These are phyloP conservation scores for Peromyscus polionotus DNA, from an alignment of 2,113 vertebrate genomes.

Conservation along the genomic window DNA sequence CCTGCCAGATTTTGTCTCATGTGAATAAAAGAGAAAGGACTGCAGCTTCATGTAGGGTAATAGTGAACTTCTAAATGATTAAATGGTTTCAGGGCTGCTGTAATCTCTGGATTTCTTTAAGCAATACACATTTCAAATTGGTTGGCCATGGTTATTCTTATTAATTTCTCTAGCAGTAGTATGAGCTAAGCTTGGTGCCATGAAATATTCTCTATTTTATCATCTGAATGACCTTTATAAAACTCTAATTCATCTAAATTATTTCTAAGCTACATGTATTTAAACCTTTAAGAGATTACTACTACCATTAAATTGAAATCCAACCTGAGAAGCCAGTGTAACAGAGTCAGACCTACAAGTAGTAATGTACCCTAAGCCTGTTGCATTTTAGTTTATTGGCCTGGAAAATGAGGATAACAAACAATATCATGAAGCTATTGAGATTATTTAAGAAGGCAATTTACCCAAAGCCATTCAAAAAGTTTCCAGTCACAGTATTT, in stretches of 20 bases:
- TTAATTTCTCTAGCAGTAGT: slow-evolving; percentile 36
- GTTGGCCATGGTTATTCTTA: slow-evolving; percentile 20
- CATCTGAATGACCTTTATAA: slow-evolving; percentile 40
- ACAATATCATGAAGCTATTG: background rate
- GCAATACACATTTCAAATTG: background rate
- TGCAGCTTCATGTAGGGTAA: background rate
- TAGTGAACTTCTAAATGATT: background rate
- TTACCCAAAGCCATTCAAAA: background rate
- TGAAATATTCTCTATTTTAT: slow-evolving; percentile 27
- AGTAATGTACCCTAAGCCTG: background rate
- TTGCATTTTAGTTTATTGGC: background rate
- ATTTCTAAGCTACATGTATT: slow-evolving; percentile 11
- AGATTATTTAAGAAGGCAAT: slow-evolving; percentile 4
- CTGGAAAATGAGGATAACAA: background rate
- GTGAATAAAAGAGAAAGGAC: background rate
- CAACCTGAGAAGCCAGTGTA: background rate
- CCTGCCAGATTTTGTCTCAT: slow-evolving; percentile 24
- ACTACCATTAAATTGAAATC: slow-evolving; percentile 2
- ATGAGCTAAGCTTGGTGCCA: slow-evolving; percentile 26
- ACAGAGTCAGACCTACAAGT: background rate
- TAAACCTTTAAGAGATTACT: background rate
- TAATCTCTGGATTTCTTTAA: slow-evolving; percentile 48
- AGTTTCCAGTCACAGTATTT: background rate
- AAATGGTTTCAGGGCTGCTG: background rate
- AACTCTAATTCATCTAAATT: slow-evolving; percentile 19